Evolutionary conservation across 1,140 invertebrate genomes (phyloP).

Genomic region (Zaprionus capensis): DNA sequence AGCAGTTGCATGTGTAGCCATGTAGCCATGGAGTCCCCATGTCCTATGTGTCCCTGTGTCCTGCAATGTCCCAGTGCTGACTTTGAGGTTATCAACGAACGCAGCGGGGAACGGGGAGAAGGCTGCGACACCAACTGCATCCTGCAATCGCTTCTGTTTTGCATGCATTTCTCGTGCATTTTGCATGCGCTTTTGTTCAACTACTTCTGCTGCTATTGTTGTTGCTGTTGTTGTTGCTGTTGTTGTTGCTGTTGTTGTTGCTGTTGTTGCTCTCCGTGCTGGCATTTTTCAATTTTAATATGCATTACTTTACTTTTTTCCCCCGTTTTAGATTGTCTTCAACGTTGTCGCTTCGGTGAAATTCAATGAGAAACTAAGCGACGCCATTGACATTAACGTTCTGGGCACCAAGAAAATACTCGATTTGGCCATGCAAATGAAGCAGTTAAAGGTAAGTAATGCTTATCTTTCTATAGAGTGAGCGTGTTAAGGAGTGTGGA

Average conservation of each 20-base stretch:
- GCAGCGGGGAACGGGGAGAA: conserved; percentile 29
- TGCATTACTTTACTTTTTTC: conserved; percentile 57
- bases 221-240: conserved; percentile 17
- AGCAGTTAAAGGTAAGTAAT: conserved; percentile 87
- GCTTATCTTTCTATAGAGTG: not conserved
- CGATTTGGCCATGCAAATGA: conserved; percentile 87
- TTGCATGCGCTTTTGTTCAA: conserved; percentile 56
- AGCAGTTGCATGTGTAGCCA: conserved; percentile 60
- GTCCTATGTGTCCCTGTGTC: conserved; percentile 9
- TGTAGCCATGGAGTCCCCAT: conserved; percentile 14
- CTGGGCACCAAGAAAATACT: conserved; percentile 87
- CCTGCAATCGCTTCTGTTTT: conserved; percentile 59
- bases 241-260: too few relatives aligned
- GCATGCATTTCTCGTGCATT: conserved; percentile 74
- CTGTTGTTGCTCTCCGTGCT: conserved; percentile 9
- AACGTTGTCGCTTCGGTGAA: conserved; percentile 95
- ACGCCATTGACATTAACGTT: conserved; percentile 87
- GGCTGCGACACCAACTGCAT: conserved; percentile 44
- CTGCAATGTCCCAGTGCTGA: conserved; percentile 31
- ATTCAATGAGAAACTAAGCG: conserved; percentile 92
- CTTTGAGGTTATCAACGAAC: conserved; percentile 64
- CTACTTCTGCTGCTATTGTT: conserved; percentile 26
- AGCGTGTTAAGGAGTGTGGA: not conserved
- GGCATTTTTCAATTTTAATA: conserved; percentile 63
- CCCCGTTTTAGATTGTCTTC: conserved; percentile 89